These are phyloP conservation scores for Mixornis gularis DNA, from an alignment of 2,113 vertebrate genomes.

Conservation along the genomic window DNA sequence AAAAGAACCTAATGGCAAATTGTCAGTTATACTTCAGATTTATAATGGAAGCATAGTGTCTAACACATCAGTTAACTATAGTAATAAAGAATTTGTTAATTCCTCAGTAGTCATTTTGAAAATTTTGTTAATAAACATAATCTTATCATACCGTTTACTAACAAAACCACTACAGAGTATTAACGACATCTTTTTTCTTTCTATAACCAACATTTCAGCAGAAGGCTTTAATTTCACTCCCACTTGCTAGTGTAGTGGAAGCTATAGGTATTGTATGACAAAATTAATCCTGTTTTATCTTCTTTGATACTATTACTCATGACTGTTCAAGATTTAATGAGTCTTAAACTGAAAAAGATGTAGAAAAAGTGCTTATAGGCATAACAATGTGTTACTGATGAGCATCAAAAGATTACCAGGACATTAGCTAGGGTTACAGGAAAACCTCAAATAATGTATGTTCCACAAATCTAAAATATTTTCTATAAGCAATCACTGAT, in stretches of 20 bases:
- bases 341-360: slow-evolving; percentile 58
- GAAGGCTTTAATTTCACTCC: slow-evolving; percentile 49
- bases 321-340: slow-evolving; percentile 53
- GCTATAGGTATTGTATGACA: slow-evolving; percentile 46
- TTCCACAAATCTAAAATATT: slow-evolving; percentile 32
- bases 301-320: slow-evolving; percentile 43
- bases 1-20: not conserved
- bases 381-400: slow-evolving; percentile 56
- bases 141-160: not conserved
- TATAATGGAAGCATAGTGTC: not conserved
- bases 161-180: not conserved
- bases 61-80: not conserved
- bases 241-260: not conserved
- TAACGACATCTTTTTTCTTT: not conserved
- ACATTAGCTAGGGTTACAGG: slow-evolving; percentile 43
- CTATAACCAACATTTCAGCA: slow-evolving; percentile 3
- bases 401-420: slow-evolving; percentile 58
- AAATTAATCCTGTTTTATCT: slow-evolving; percentile 36
- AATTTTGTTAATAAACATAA: not conserved
- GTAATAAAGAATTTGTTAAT: not conserved
- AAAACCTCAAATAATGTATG: slow-evolving; percentile 34
- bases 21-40: not conserved
- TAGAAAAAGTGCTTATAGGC: slow-evolving; percentile 50
- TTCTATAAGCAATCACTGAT: slow-evolving; percentile 22
- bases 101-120: not conserved